phyloP scores from a whole-genome alignment of 2,888 invertebrate genomes.

The Microctonus hyperodae region DNA sequence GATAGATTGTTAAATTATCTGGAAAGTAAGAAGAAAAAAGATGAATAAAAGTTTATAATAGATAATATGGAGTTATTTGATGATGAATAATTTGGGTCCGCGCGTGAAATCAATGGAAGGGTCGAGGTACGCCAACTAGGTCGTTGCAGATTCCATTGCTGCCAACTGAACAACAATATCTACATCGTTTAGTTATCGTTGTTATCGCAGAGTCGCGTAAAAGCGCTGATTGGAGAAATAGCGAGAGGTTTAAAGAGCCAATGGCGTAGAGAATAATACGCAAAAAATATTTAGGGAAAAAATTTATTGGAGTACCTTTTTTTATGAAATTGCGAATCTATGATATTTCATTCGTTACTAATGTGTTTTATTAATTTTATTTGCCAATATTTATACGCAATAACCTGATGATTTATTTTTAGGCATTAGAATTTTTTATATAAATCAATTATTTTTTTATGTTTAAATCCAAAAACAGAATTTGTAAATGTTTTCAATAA shows the following conservation, averaged over 20 bases:
- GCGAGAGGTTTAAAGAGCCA: background rate
- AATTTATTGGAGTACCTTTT: too few relatives aligned
- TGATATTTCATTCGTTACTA: background rate
- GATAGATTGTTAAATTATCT: too few relatives aligned
- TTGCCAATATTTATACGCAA: conserved; percentile 8
- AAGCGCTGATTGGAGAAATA: background rate
- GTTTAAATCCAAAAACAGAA: too few relatives aligned
- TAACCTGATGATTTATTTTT: conserved; percentile 1
- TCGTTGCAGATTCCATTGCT: conserved; percentile 59
- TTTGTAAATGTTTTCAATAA: too few relatives aligned
- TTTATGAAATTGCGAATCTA: too few relatives aligned
- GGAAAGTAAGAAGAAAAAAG: conserved; percentile 1
- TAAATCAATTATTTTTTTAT: background rate
- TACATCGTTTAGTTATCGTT: conserved; percentile 7
- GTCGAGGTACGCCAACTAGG: conserved; percentile 63
- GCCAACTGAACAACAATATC: conserved; percentile 52
- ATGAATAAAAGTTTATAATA: background rate
- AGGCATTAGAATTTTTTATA: background rate
- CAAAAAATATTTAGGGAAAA: background rate
- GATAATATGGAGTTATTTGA: conserved; percentile 21
- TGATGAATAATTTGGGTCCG: conserved; percentile 52
- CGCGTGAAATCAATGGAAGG: conserved; percentile 59
- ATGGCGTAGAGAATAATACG: background rate
- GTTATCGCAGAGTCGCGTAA: background rate
- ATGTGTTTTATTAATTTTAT: background rate